These are phyloP conservation scores for Pygoscelis antarcticus DNA, from an alignment of 2,113 vertebrate genomes.

Conservation along the genomic window DNA sequence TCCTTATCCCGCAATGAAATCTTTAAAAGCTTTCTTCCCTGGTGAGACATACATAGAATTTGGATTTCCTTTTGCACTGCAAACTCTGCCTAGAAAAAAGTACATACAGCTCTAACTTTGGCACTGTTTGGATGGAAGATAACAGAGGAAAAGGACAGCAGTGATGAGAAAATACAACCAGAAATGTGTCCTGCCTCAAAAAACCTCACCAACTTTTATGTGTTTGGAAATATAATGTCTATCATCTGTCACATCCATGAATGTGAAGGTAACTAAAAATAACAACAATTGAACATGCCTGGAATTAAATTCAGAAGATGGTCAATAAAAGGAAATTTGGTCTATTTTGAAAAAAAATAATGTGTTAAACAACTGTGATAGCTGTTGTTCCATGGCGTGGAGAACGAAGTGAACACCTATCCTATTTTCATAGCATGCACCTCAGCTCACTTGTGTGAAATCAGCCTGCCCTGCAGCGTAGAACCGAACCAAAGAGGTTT, in stretches of 20 bases:
- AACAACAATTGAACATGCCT: not conserved
- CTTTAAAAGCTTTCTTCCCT: conserved; percentile 52
- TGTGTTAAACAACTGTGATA: not conserved
- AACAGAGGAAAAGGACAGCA: not conserved
- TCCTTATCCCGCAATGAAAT: conserved; percentile 44
- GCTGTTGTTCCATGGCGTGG: not conserved
- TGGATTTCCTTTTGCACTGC: conserved; percentile 12
- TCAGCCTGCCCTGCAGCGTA: not conserved
- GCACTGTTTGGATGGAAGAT: not conserved
- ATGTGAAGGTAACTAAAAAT: not conserved
- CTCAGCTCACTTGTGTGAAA: not conserved
- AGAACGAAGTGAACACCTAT: not conserved
- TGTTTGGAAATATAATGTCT: not conserved
- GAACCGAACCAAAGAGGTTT: not conserved
- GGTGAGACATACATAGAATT: not conserved
- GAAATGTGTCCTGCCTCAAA: not conserved
- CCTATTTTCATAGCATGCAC: not conserved
- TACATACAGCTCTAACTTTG: not conserved
- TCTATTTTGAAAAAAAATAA: not conserved
- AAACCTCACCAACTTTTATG: not conserved
- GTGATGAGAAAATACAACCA: not conserved
- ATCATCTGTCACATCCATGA: not conserved
- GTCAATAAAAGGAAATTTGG: not conserved
- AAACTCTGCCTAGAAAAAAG: not conserved
- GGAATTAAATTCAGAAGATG: not conserved